Percentiles rank a stretch among this genome's conserved stretches.
These are phyloP conservation scores for Melinopterus prodromus DNA, from an alignment of 2,888 invertebrate species.

Conservation along the genomic window DNA sequence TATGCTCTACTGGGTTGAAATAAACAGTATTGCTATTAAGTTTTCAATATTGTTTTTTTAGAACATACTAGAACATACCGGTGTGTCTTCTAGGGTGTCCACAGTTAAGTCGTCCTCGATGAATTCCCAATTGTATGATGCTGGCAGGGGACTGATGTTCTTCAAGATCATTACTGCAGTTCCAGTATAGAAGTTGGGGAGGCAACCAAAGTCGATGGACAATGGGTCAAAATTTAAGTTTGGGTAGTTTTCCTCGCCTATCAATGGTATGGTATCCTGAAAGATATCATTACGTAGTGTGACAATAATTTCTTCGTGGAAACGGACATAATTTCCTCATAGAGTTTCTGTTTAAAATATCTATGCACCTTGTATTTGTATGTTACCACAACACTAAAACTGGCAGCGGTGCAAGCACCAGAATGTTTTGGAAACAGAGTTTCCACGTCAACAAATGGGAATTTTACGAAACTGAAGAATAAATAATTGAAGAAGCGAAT, in stretches of 20 bases:
- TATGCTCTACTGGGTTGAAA: too few relatives aligned
- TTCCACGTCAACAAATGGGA: too few relatives aligned
- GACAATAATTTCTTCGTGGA: too few relatives aligned
- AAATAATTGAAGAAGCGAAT: too few relatives aligned
- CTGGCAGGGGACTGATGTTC: slow-evolving; percentile 65
- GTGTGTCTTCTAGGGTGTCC: slow-evolving; percentile 7
- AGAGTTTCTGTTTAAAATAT: too few relatives aligned
- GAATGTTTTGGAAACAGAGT: neutral
- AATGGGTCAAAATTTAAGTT: slow-evolving; percentile 68
- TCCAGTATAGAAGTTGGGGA: slow-evolving; percentile 61
- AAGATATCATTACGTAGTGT: neutral
- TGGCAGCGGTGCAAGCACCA: too few relatives aligned
- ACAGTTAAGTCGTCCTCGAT: slow-evolving; percentile 37
- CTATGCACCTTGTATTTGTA: too few relatives aligned
- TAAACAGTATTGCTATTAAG: too few relatives aligned
- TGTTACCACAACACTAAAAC: too few relatives aligned
- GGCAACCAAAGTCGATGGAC: slow-evolving; percentile 69
- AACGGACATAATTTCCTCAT: too few relatives aligned
- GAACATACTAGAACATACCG: slow-evolving; percentile 20
- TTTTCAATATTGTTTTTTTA: too few relatives aligned
- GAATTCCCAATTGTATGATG: slow-evolving; percentile 57
- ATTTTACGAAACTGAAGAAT: too few relatives aligned
- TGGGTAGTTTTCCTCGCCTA: slow-evolving; percentile 74
- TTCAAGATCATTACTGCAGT: slow-evolving; percentile 61
- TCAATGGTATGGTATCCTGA: slow-evolving; percentile 70